A percentile compares a stretch with the other conserved stretches of the same genome.
phyloP scores from a whole-genome alignment of 2,888 invertebrate species.

The Buathra laborator region DNA sequence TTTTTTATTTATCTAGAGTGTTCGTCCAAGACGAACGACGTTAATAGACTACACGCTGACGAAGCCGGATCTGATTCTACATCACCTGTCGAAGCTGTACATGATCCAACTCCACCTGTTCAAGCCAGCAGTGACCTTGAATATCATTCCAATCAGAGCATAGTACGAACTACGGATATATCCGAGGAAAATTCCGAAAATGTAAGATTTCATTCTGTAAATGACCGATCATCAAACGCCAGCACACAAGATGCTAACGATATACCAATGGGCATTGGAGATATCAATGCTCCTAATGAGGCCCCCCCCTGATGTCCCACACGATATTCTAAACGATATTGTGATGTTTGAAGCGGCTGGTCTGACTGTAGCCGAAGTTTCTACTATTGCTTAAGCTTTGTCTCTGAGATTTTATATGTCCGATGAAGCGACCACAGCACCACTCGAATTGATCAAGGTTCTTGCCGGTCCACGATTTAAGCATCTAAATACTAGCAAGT shows the following conservation, averaged over 20 bases:
- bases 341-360: constrained; percentile 53
- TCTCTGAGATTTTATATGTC: constrained; percentile 43
- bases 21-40: too few species aligned
- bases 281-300: constrained; percentile 29
- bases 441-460: constrained; percentile 40
- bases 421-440: constrained; percentile 34
- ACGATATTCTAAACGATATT: constrained; percentile 36
- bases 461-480: constrained; percentile 52
- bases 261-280: constrained; percentile 36
- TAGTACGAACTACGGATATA: neutral
- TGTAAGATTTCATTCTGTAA: neutral
- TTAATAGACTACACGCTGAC: too few species aligned
- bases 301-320: constrained; percentile 13
- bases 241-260: constrained; percentile 21
- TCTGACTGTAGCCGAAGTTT: constrained; percentile 39
- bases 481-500: constrained; percentile 45
- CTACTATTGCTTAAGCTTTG: constrained; percentile 37
- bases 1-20: too few species aligned
- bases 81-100: constrained; percentile 1
- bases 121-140: constrained; percentile 3
- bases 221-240: constrained; percentile 28
- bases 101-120: too few species aligned
- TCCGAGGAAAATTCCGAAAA: neutral
- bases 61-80: too few species aligned
- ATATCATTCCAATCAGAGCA: neutral